phyloP scores from a whole-genome alignment of 2,113 vertebrate species.

The Saimiri boliviensis region DNA sequence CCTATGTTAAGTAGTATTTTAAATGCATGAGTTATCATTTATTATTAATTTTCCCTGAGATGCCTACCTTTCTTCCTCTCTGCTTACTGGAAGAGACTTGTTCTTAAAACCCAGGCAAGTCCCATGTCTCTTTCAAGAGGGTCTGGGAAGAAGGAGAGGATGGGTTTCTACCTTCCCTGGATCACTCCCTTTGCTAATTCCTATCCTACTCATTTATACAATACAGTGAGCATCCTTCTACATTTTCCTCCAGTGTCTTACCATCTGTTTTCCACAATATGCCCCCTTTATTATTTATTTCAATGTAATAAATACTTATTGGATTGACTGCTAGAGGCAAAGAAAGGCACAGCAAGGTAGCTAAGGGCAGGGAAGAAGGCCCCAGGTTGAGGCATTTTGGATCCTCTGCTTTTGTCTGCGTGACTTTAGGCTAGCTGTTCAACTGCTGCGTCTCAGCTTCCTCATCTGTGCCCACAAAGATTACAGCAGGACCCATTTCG shows the following conservation, averaged over 20 bases:
- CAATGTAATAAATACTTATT: not conserved
- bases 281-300: not conserved
- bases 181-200: not conserved
- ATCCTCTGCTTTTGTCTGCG: not conserved
- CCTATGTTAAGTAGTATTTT: slow-evolving; percentile 9
- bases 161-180: not conserved
- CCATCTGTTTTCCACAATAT: not conserved
- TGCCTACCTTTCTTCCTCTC: not conserved
- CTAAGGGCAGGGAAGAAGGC: not conserved
- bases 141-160: not conserved
- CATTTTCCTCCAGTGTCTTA: not conserved
- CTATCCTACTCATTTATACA: not conserved
- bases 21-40: not conserved
- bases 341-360: not conserved
- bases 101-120: not conserved
- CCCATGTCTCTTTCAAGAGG: not conserved
- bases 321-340: not conserved
- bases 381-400: not conserved
- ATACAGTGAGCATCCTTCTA: not conserved
- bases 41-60: not conserved
- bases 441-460: not conserved
- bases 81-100: not conserved
- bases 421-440: not conserved
- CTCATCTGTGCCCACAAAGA: not conserved
- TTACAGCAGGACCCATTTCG: not conserved